A percentile compares a stretch with the other conserved stretches of the same genome.
Conservation (phyloP, 2,113 vertebrate species). For the Ramphastos sulfuratus region DNA sequence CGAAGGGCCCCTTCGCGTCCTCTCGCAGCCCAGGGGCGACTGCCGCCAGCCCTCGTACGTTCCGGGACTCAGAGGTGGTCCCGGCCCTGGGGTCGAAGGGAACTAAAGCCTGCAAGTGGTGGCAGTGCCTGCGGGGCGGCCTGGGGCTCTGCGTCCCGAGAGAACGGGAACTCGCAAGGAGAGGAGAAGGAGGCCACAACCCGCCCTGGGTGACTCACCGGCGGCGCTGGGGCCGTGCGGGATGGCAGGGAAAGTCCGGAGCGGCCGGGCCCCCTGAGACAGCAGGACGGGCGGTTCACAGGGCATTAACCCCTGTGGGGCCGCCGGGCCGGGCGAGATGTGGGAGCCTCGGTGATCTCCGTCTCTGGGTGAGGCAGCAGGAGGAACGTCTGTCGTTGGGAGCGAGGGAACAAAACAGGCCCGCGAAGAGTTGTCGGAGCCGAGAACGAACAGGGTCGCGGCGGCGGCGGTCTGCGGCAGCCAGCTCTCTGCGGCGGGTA, state of each 20-base stretch:
- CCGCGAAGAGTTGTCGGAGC: not conserved
- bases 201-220: not conserved
- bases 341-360: not conserved
- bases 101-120: not conserved
- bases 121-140: not conserved
- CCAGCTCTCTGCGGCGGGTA: rapidly evolving
- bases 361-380: not conserved
- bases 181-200: not conserved
- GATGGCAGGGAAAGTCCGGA: not conserved
- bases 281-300: not conserved
- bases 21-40: not conserved
- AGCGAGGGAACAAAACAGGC: not conserved
- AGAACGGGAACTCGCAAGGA: not conserved
- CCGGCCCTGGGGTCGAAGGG: not conserved
- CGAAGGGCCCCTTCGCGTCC: too few species aligned
- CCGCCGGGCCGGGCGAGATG: not conserved
- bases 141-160: not conserved
- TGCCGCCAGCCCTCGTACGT: not conserved
- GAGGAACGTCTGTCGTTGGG: not conserved
- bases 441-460: not conserved
- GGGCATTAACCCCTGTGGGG: not conserved
- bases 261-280: not conserved
- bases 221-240: not conserved
- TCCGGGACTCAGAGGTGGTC: not conserved
- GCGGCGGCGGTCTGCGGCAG: not conserved